Conservation (phyloP, 1,140 invertebrate genomes). For the Achroia grisella region DNA sequence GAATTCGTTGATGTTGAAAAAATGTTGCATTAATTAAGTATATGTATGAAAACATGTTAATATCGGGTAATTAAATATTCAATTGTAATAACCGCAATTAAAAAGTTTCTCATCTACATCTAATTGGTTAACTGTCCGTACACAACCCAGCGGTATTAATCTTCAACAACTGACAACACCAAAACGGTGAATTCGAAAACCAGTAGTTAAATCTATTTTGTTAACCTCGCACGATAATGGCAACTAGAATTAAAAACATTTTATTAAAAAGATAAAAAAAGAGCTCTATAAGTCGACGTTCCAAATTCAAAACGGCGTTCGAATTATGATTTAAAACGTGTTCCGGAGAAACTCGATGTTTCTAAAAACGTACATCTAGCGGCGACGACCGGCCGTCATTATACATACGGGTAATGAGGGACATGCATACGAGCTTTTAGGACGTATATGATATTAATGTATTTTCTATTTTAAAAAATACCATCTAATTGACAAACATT, state of each 20-base stretch:
- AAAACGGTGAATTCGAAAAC: slow-evolving; percentile 17
- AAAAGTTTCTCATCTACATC: slow-evolving; percentile 9
- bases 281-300: slow-evolving; percentile 44
- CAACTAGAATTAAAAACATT: slow-evolving; percentile 8
- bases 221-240: slow-evolving; percentile 6
- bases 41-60: slow-evolving; percentile 14
- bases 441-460: slow-evolving; percentile 15
- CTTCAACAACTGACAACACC: slow-evolving; percentile 14
- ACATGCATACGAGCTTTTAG: slow-evolving; percentile 36
- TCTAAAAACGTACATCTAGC: slow-evolving; percentile 68
- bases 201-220: slow-evolving; percentile 22
- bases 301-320: slow-evolving; percentile 66
- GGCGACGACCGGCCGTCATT: slow-evolving; percentile 46
- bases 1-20: no score
- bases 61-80: slow-evolving; percentile 13
- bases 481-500: no score
- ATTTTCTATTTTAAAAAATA: no score
- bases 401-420: slow-evolving; percentile 68
- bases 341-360: slow-evolving; percentile 72
- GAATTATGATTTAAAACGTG: slow-evolving; percentile 74
- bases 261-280: slow-evolving; percentile 25
- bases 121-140: slow-evolving; percentile 21
- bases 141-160: slow-evolving; percentile 9
- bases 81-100: slow-evolving; percentile 17
- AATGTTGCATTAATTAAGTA: no score